Conservation (phyloP, 2,888 invertebrate genomes). For the Andrena haemorrhoa region DNA sequence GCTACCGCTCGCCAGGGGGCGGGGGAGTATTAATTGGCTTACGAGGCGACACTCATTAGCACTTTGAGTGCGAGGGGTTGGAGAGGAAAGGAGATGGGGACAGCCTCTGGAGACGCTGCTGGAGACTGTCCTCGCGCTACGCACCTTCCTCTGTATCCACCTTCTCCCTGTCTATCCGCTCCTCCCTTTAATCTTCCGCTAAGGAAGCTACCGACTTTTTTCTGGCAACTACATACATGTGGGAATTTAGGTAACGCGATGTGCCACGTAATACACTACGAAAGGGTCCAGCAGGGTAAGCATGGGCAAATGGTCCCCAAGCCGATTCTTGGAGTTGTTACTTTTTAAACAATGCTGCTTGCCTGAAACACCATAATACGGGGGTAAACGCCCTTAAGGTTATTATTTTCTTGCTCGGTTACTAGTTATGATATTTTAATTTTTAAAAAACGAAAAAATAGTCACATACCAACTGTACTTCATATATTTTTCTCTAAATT, state of each 20-base stretch:
- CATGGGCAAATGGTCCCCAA: too few species aligned
- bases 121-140: constrained; percentile 64
- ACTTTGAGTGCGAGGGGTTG: constrained; percentile 82
- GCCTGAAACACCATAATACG: too few species aligned
- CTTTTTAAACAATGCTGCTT: too few species aligned
- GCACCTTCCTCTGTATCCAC: constrained; percentile 62
- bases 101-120: constrained; percentile 70
- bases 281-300: background rate
- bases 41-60: constrained; percentile 85
- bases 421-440: too few species aligned
- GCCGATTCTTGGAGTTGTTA: too few species aligned
- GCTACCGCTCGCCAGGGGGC: constrained; percentile 48
- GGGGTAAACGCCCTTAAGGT: too few species aligned
- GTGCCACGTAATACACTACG: background rate
- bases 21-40: constrained; percentile 84
- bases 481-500: too few species aligned
- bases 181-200: constrained; percentile 44
- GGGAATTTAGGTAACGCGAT: constrained; percentile 19
- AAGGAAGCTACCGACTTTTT: constrained; percentile 28
- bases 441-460: too few species aligned
- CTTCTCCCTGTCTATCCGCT: constrained; percentile 23
- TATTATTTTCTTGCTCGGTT: too few species aligned
- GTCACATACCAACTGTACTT: too few species aligned
- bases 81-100: constrained; percentile 68
- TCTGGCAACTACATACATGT: constrained; percentile 13